Base-by-base conservation (phyloP, 1,140 invertebrate species). In the Pseudomyrmex flavicornis region DNA sequence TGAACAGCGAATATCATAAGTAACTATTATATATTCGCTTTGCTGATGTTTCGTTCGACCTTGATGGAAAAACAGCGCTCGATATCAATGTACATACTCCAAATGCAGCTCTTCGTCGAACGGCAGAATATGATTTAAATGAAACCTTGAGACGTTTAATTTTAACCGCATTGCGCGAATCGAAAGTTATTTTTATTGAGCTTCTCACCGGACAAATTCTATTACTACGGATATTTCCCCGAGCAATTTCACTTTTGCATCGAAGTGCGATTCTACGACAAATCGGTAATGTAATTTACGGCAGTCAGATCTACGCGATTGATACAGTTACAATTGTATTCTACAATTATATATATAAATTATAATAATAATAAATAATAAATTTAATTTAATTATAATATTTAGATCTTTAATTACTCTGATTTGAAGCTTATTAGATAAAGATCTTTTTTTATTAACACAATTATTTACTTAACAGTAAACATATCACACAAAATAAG, bases 131-230 rank as follows among this genome's bases (percentile, higher is more conserved):
- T 72, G 76, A 80, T 80, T 80, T 59, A 80, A 80, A 80, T 80
- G 76, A 72, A 80, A 80, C 76, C 76, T 80, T 80, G 76, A 80
- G 76, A 80, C 76, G 66, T 80, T 72, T 72, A 80, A 80, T 80
- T 80, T 80, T 80, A 80, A 80, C 66, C 3, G 76, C 54, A 70
- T 69, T 35, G 35, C 44, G 76, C 76, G 54, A 80, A 80, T 80
- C 76, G 66, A 80, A 80, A 80, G 76, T 80, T 80, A 80, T 80
- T 80, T 80, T 80, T 80, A 80, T 80, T 80, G 66, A 80, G 54
- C 75, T 54, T 9, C 26, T 72, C 76, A 56, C 76, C 46, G 76
- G 76, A 70, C 76, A 59, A 59, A 72, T 80, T 80, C 76, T 50
- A 72, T 72, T 22, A 44, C 10, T 48, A 26, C 46, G 44, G 44